Conservation (phyloP, 1,140 invertebrate species). For the Melipona quadrifasciata region DNA sequence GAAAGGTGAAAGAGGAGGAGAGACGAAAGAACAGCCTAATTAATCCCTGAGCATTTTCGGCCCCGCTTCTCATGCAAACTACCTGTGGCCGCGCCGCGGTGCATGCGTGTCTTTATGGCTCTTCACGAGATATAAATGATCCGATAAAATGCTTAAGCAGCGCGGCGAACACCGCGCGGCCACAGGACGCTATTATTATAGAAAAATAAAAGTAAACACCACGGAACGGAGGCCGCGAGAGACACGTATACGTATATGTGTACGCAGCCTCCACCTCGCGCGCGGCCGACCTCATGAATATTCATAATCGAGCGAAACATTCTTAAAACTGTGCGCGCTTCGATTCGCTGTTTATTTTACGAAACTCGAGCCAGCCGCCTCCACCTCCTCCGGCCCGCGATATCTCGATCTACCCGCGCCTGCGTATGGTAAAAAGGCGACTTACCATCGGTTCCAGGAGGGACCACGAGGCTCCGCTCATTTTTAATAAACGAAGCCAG, state of each 20-base stretch:
- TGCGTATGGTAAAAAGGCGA: constrained; percentile 21
- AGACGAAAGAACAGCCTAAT: constrained; percentile 63
- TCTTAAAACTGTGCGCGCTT: constrained; percentile 67
- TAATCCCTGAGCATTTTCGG: constrained; percentile 74
- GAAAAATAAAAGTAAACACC: constrained; percentile 60
- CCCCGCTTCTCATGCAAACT: constrained; percentile 73
- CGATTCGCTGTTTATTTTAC: constrained; percentile 58
- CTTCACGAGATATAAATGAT: constrained; percentile 74
- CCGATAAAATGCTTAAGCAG: constrained; percentile 75
- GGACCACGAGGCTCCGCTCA: constrained; percentile 17
- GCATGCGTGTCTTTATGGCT: constrained; percentile 69
- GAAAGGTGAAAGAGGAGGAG: constrained; percentile 55
- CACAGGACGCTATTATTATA: constrained; percentile 62
- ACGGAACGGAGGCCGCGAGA: constrained; percentile 39
- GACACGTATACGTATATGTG: constrained; percentile 19
- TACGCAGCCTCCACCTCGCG: constrained; percentile 27
- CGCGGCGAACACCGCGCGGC: constrained; percentile 30
- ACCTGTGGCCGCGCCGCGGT: constrained; percentile 21
- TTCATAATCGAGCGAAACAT: constrained; percentile 70
- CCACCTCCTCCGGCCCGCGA: not conserved
- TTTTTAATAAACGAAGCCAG: constrained; percentile 41
- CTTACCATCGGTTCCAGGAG: not conserved
- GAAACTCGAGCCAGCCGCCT: constrained; percentile 22
- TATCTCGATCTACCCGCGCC: constrained; percentile 29
- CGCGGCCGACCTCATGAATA: constrained; percentile 72